Percentiles rank a stretch among this genome's conserved stretches.
Conservation (phyloP, 2,888 invertebrate genomes). For the Dorcus parallelipipedus region DNA sequence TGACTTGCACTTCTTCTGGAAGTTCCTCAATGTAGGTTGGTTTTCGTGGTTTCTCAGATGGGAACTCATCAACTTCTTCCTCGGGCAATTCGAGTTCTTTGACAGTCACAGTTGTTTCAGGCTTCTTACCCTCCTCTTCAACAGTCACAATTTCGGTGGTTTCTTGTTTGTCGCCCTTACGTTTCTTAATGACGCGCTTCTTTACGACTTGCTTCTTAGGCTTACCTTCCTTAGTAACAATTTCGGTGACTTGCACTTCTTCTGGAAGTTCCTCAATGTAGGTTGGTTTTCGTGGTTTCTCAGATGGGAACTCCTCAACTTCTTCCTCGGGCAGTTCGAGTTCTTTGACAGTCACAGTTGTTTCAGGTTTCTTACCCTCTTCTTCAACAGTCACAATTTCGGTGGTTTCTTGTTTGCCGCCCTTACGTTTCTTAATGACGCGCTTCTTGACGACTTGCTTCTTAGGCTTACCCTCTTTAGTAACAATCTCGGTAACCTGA, state of each 20-base stretch:
- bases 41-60: conserved; percentile 25
- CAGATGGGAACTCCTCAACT: conserved; percentile 25
- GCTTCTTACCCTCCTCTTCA: conserved; percentile 44
- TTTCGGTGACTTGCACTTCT: conserved; percentile 35
- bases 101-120: conserved; percentile 45
- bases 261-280: conserved; percentile 33
- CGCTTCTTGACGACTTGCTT: conserved; percentile 38
- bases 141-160: conserved; percentile 51
- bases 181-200: conserved; percentile 41
- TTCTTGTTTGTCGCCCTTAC: conserved; percentile 46
- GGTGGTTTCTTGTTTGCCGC: conserved; percentile 35
- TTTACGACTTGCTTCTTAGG: conserved; percentile 34
- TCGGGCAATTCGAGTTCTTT: conserved; percentile 33
- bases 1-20: conserved; percentile 27
- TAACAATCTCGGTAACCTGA: conserved; percentile 27
- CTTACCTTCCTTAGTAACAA: conserved; percentile 44
- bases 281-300: conserved; percentile 25
- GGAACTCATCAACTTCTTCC: conserved; percentile 24
- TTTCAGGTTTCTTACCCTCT: conserved; percentile 44
- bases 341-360: conserved; percentile 40
- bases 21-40: conserved; percentile 16
- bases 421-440: conserved; percentile 41
- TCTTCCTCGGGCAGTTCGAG: conserved; percentile 27
- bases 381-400: conserved; percentile 33
- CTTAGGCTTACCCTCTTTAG: conserved; percentile 29